phyloP scores from a whole-genome alignment of 2,113 vertebrate species.

The Pholis gunnellus region DNA sequence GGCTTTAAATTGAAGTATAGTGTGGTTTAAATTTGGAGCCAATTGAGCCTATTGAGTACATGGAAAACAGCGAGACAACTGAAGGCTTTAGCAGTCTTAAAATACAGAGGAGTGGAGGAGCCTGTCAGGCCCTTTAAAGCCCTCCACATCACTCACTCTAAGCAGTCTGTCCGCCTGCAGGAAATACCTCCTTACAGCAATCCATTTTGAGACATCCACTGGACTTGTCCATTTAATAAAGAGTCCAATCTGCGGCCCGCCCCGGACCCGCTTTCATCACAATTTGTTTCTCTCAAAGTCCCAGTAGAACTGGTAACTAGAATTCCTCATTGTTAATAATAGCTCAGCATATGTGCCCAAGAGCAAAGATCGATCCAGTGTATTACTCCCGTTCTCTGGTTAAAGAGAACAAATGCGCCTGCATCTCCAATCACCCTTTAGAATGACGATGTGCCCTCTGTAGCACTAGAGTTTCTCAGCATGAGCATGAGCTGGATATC shows the following conservation, averaged over 20 bases:
- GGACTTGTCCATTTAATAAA: slow-evolving; percentile 68
- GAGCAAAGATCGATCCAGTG: slow-evolving; percentile 58
- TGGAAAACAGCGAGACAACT: slow-evolving; percentile 69
- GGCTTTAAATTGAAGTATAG: slow-evolving; percentile 49
- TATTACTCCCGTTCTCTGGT: slow-evolving; percentile 35
- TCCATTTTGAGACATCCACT: slow-evolving; percentile 57
- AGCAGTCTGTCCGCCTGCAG: slow-evolving; percentile 70
- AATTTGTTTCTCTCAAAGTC: slow-evolving; percentile 51
- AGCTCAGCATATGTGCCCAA: slow-evolving; percentile 26
- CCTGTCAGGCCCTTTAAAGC: slow-evolving; percentile 66
- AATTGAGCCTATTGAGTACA: slow-evolving; percentile 51
- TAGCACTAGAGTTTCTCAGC: slow-evolving; percentile 34
- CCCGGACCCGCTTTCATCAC: slow-evolving; percentile 51
- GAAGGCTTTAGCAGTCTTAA: slow-evolving; percentile 61
- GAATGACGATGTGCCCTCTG: slow-evolving; percentile 18
- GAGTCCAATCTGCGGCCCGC: slow-evolving; percentile 52
- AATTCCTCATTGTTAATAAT: slow-evolving; percentile 59
- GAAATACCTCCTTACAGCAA: slow-evolving; percentile 71
- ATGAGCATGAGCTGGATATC: slow-evolving; percentile 53
- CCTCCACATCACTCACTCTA: slow-evolving; percentile 72
- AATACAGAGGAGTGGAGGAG: slow-evolving; percentile 47
- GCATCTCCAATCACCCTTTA: slow-evolving; percentile 23
- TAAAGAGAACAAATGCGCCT: slow-evolving; percentile 47
- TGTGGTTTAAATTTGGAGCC: slow-evolving; percentile 58
- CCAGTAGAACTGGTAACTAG: slow-evolving; percentile 33